A percentile compares a stretch with the other conserved stretches of the same genome.
Evolutionary conservation across 37 sponge, comb jelly and placozoan species (phyloP).

Genomic region (Beroe forskalii): DNA sequence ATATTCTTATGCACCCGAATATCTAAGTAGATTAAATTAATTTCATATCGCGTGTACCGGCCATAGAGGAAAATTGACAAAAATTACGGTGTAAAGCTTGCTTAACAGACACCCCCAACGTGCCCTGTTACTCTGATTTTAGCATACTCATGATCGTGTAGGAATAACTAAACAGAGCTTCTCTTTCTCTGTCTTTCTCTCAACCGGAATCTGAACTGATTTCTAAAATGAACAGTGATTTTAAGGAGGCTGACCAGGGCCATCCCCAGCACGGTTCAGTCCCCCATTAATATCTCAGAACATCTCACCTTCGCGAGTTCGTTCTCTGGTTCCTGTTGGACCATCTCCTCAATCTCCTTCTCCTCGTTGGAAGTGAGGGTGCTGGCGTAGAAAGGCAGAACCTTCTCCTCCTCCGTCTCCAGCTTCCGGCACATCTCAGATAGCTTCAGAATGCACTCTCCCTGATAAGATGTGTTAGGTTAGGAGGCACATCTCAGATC

Average conservation of each 20-base stretch:
- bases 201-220: too few relatives aligned
- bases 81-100: too few relatives aligned
- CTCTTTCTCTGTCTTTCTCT: too few relatives aligned
- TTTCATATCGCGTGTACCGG: too few relatives aligned
- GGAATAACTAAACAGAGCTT: too few relatives aligned
- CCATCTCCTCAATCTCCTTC: slow-evolving; percentile 65
- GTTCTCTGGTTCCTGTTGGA: slow-evolving; percentile 71
- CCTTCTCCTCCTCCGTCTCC: slow-evolving; percentile 99
- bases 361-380: slow-evolving; percentile 83
- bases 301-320: slow-evolving; percentile 76
- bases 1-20: too few relatives aligned
- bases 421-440: slow-evolving; percentile 94
- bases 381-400: slow-evolving; percentile 86
- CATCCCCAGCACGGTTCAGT: not conserved
- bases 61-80: too few relatives aligned
- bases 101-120: too few relatives aligned
- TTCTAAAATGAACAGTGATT: not conserved
- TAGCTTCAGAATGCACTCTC: slow-evolving; percentile 76
- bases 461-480: too few relatives aligned
- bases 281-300: not conserved
- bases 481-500: slow-evolving; percentile 92
- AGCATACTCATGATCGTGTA: too few relatives aligned
- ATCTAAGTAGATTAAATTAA: too few relatives aligned
- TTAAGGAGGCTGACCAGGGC: not conserved
- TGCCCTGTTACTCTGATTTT: too few relatives aligned